Conservation (phyloP, 2,113 vertebrate genomes). For the Perca fluviatilis region DNA sequence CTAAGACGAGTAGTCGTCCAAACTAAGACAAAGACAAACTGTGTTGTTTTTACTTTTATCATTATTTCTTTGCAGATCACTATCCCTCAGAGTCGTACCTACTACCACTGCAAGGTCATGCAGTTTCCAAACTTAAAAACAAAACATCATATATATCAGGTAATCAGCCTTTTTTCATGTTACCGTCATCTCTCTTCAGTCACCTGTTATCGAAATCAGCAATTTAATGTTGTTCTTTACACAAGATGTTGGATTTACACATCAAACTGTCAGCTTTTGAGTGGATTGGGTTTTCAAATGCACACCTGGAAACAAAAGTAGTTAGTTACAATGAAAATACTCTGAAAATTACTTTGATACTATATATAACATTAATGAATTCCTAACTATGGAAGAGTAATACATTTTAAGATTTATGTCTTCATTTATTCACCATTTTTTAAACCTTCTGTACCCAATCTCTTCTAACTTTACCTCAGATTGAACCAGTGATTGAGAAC, state of each 20-base stretch:
- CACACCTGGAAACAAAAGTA: neutral
- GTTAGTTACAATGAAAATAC: neutral
- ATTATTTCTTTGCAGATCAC: slow-evolving; percentile 76
- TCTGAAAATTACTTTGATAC: neutral
- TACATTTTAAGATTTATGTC: neutral
- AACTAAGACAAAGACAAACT: neutral
- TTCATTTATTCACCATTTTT: neutral
- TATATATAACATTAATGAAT: neutral
- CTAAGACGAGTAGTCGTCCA: neutral
- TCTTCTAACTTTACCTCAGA: slow-evolving; percentile 68
- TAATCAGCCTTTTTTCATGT: slow-evolving; percentile 55
- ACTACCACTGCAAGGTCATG: slow-evolving; percentile 87
- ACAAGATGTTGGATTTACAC: neutral
- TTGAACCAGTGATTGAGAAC: slow-evolving; percentile 81
- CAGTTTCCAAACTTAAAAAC: slow-evolving; percentile 74
- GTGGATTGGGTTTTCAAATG: neutral
- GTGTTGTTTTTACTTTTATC: neutral
- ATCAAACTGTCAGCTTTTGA: neutral
- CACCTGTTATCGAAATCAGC: neutral
- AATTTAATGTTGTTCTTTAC: neutral
- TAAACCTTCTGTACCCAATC: neutral
- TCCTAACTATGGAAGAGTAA: neutral
- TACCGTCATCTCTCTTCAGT: neutral
- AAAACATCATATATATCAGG: slow-evolving; percentile 88
- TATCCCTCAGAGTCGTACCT: slow-evolving; percentile 80